These are phyloP conservation scores for Megalops atlanticus DNA, from an alignment of 2,113 vertebrate genomes.

Conservation along the genomic window DNA sequence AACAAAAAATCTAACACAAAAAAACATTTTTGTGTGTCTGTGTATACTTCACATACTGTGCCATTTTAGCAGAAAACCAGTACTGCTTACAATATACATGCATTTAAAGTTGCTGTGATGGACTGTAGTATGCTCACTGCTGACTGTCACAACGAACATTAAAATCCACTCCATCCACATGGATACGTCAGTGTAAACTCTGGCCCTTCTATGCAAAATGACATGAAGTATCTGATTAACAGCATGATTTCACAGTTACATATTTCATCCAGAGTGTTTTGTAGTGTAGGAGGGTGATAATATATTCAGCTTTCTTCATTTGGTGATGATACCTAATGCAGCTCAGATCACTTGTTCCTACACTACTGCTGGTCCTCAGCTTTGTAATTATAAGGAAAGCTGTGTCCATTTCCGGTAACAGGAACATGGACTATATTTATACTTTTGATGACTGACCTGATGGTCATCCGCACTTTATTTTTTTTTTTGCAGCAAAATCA, in stretches of 20 bases:
- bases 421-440: slow-evolving; percentile 31
- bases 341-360: no score
- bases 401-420: not conserved
- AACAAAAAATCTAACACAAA: no score
- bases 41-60: no score
- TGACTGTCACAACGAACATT: not conserved
- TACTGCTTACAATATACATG: no score
- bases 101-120: no score
- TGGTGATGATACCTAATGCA: not conserved
- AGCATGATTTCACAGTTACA: not conserved
- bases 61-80: no score
- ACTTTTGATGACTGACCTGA: no score
- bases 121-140: not conserved
- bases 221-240: not conserved
- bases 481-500: slow-evolving; percentile 45
- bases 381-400: no score
- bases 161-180: not conserved
- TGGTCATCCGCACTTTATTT: no score
- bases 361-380: no score
- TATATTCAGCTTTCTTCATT: not conserved
- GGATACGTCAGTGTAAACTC: not conserved
- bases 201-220: not conserved
- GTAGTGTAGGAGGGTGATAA: not conserved
- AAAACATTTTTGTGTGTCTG: no score
- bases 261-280: not conserved